Evolutionary conservation across 2,113 vertebrate genomes (phyloP), one percentile per base, ranked within the genome.

Genomic region (Tragelaphus buxtoni): DNA sequence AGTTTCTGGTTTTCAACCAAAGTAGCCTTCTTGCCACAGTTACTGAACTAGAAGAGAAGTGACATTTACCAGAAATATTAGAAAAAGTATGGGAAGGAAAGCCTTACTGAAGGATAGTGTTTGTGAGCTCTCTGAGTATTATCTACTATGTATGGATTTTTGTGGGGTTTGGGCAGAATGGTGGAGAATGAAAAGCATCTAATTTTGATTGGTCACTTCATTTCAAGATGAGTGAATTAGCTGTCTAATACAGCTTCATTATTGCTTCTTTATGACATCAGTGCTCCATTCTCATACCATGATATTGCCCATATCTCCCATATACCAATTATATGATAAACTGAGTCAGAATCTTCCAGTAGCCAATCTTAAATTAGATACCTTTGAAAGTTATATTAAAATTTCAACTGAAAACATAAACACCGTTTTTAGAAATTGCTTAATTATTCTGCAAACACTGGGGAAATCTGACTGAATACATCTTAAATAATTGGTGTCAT

Each of bases 381-480:
- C 88, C n/a, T 90, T 49, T 55, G 2, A 47, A 94, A 97, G 9
- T 53, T 87, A 76, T 91, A 91, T 85, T 97, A 93, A 96, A 96
- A 87, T 84, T 93, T 91, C 87, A 94, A 92, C 74, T 95, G 22
- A 90, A 86, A 92, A 85, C 24, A 53, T 56, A 83, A 96, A 65
- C 26, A 56, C 10, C 16, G 45, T 82, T 91, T 97, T 96, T 89
- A 88, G 87, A 90, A 96, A 63, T 47, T 86, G 45, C 63, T 96
- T 92, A 85, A 96, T 94, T 97, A 86, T 89, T 91, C 80, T 65
- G 47, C 47, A 96, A 61, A 91, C 79, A 84, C 61, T 72, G 26
- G 65, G 86, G 83, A 94, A 97, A 93, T 97, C 30, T 94, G 93
- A 91, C 76, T 96, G 77, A 90, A 92, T 58, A 49, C 51, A 91